These are phyloP conservation scores for Picus viridis DNA, from an alignment of 2,797 vertebrate species.

Conservation along the genomic window DNA sequence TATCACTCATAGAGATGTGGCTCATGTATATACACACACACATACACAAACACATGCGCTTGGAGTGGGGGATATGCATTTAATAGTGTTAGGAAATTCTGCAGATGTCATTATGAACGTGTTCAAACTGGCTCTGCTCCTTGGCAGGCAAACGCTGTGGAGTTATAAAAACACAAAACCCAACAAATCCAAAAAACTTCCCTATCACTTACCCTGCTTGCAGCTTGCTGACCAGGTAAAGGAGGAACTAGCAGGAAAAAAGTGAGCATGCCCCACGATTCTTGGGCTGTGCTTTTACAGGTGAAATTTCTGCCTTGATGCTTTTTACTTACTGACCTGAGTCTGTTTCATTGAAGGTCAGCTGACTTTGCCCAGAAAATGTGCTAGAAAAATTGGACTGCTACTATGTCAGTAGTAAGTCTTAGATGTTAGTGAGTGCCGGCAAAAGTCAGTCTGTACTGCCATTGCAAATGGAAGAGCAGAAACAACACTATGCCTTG, in stretches of 20 bases:
- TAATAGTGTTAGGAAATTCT: conserved; percentile 39
- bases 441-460: not conserved
- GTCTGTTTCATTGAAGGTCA: not conserved
- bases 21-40: not conserved
- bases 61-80: not conserved
- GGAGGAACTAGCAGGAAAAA: not conserved
- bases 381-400: conserved; percentile 24
- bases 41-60: not conserved
- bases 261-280: not conserved
- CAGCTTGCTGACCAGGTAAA: not conserved
- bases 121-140: conserved; percentile 38
- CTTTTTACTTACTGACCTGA: not conserved
- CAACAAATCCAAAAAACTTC: not conserved
- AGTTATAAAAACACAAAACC: not conserved
- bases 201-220: not conserved
- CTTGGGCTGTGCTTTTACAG: not conserved
- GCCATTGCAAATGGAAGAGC: not conserved
- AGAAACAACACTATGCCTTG: not conserved
- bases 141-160: not conserved
- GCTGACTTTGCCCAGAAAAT: not conserved
- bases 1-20: not conserved
- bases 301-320: not conserved
- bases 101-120: conserved; percentile 45
- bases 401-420: not conserved
- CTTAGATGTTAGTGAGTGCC: not conserved